A percentile compares a stretch with the other conserved stretches of the same genome.
These are phyloP conservation scores for Ctenicera cuprea DNA, from an alignment of 2,888 invertebrate species.

Conservation along the genomic window DNA sequence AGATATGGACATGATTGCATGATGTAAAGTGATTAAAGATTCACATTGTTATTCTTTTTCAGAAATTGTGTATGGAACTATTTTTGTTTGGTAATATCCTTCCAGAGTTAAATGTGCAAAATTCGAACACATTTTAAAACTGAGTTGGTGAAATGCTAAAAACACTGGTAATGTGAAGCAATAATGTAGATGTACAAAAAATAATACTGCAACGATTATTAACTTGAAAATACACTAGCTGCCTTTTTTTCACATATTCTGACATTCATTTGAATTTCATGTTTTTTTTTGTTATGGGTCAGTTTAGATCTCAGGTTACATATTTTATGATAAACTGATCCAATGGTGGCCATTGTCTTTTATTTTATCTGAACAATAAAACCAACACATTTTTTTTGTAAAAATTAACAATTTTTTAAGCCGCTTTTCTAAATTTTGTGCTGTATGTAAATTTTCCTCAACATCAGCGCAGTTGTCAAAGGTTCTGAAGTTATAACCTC, in stretches of 20 bases:
- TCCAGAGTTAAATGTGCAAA: not conserved
- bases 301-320: too few relatives aligned
- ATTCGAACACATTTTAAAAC: not conserved
- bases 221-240: not conserved
- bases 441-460: too few relatives aligned
- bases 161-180: not conserved
- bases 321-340: too few relatives aligned
- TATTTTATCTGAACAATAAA: too few relatives aligned
- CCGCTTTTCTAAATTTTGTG: too few relatives aligned
- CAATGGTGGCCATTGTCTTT: too few relatives aligned
- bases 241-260: not conserved
- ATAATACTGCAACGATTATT: slow-evolving; percentile 1
- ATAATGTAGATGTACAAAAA: slow-evolving; percentile 13
- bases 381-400: too few relatives aligned
- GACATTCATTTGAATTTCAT: too few relatives aligned
- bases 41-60: not conserved
- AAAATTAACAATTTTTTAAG: too few relatives aligned
- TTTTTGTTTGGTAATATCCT: not conserved
- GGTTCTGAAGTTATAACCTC: too few relatives aligned
- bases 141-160: not conserved
- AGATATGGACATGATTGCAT: slow-evolving; percentile 76
- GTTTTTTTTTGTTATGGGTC: too few relatives aligned
- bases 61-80: not conserved
- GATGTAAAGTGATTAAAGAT: slow-evolving; percentile 60
- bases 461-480: too few relatives aligned